Conservation (phyloP, 2,797 vertebrate genomes). For the Typhlichthys eigenmanni region DNA sequence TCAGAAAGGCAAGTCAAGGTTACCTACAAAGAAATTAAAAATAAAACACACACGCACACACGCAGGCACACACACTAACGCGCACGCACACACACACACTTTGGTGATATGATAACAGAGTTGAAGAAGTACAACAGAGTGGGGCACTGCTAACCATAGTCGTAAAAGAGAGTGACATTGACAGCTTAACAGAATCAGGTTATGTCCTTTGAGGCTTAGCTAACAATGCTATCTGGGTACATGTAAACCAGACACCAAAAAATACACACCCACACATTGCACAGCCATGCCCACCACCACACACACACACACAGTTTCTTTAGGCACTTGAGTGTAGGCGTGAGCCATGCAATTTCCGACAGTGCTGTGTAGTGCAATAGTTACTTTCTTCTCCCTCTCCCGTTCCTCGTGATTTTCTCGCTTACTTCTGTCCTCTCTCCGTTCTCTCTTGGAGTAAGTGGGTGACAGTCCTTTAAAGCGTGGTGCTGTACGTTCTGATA, state of each 20-base stretch:
- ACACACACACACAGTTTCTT: constrained; percentile 15
- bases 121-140: not conserved
- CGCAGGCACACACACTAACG: not conserved
- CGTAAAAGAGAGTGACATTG: not conserved
- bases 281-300: not conserved
- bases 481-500: constrained; percentile 39
- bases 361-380: constrained; percentile 17
- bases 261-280: constrained; percentile 13
- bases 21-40: not conserved
- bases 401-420: not conserved
- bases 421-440: not conserved
- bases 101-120: not conserved
- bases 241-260: constrained; percentile 15
- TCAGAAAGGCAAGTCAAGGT: constrained; percentile 13
- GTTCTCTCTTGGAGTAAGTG: constrained; percentile 19
- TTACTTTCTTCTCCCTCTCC: constrained; percentile 5
- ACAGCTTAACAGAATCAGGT: constrained; percentile 7
- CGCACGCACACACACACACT: not conserved
- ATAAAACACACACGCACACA: not conserved
- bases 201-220: constrained; percentile 21
- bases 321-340: constrained; percentile 7
- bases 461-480: constrained; percentile 39
- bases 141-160: not conserved
- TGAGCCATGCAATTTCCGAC: constrained; percentile 9
- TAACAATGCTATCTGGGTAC: constrained; percentile 7